phyloP scores from a whole-genome alignment of 2,797 vertebrate species.

The Allobates femoralis region DNA sequence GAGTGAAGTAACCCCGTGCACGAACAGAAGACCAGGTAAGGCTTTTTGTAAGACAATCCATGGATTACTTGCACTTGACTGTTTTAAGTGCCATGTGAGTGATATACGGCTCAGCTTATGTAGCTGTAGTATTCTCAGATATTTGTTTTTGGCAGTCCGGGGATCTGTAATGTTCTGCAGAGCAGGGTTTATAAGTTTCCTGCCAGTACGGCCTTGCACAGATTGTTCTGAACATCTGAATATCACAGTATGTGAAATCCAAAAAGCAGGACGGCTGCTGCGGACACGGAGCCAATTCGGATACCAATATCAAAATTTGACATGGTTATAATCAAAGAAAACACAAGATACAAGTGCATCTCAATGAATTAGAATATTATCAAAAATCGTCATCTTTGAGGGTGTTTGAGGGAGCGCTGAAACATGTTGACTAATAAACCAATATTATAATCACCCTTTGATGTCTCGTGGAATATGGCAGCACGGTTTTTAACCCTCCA shows the following conservation, averaged over 20 bases:
- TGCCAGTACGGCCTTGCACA: slow-evolving; percentile 52
- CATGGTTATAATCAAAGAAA: slow-evolving; percentile 30
- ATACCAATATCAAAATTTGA: slow-evolving; percentile 36
- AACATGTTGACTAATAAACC: no score
- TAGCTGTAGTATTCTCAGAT: slow-evolving; percentile 18
- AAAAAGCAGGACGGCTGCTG: slow-evolving; percentile 18
- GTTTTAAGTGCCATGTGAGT: background rate
- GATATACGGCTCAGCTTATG: slow-evolving; percentile 26
- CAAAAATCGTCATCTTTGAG: no score
- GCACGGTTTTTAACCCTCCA: no score
- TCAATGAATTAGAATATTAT: no score
- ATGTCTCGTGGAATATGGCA: no score
- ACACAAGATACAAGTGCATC: no score
- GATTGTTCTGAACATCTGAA: slow-evolving; percentile 55
- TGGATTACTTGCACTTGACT: background rate
- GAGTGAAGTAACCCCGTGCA: background rate
- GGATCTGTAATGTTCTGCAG: slow-evolving; percentile 34
- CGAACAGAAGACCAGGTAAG: background rate
- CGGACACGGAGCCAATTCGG: slow-evolving; percentile 35
- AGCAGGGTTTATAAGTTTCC: slow-evolving; percentile 36
- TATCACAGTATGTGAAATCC: slow-evolving; percentile 37
- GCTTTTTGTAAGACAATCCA: background rate
- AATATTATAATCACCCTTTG: no score
- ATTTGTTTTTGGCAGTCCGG: slow-evolving; percentile 31
- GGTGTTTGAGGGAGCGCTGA: no score